Evolutionary conservation across 2,113 vertebrate genomes (phyloP).

Genomic region (Agapornis roseicollis): DNA sequence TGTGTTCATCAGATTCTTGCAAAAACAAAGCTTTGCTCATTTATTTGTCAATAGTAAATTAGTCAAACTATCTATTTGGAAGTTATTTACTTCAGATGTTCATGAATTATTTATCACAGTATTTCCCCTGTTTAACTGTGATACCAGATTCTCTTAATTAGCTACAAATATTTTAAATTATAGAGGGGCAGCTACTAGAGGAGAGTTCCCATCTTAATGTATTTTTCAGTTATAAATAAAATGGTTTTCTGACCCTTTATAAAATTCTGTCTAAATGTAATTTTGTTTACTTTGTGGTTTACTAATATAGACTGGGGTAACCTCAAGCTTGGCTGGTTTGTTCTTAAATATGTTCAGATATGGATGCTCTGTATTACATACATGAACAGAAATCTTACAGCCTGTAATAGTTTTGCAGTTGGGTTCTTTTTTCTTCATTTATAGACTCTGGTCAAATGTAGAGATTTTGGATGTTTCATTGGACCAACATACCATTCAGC

Average conservation of each 20-base stretch:
- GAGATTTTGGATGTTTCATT: neutral
- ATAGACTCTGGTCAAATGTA: neutral
- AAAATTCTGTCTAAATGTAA: neutral
- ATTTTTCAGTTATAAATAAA: neutral
- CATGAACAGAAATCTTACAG: neutral
- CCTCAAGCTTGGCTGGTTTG: neutral
- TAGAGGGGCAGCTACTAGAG: neutral
- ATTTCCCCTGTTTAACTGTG: neutral
- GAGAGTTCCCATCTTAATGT: neutral
- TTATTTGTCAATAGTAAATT: constrained; percentile 38
- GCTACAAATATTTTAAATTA: constrained; percentile 13
- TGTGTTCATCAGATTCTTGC: neutral
- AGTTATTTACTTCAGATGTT: constrained; percentile 40
- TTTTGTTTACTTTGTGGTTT: neutral
- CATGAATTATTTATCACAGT: constrained; percentile 37
- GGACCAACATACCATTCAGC: constrained; percentile 29
- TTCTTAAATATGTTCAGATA: neutral
- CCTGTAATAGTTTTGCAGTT: neutral
- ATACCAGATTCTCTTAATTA: constrained; percentile 9
- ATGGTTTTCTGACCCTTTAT: neutral
- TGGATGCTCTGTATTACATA: neutral
- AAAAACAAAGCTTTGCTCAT: constrained; percentile 15
- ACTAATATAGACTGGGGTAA: neutral
- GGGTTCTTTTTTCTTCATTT: neutral
- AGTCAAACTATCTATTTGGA: neutral